Evolutionary conservation across 2,888 invertebrate genomes (phyloP).

Genomic region (Rotaria sp.): DNA sequence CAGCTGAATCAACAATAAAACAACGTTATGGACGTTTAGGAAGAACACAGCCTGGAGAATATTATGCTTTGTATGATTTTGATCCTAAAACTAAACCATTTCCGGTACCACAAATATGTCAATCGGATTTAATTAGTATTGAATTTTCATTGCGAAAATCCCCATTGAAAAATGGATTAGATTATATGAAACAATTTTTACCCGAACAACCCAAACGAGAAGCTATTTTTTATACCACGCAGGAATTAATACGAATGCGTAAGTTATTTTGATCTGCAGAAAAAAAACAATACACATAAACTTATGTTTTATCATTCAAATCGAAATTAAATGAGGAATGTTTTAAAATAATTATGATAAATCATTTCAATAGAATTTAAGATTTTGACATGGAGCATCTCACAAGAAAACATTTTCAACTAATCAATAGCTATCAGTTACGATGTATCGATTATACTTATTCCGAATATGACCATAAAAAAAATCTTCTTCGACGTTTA

Average conservation of each 20-base stretch:
- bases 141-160: conserved; percentile 3
- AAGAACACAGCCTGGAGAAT: neutral
- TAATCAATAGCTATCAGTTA: too few species aligned
- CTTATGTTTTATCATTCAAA: too few species aligned
- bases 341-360: too few species aligned
- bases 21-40: neutral
- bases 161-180: neutral
- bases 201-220: neutral
- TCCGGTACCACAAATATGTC: neutral
- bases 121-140: neutral
- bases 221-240: neutral
- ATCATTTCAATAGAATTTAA: too few species aligned
- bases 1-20: conserved; percentile 19
- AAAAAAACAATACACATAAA: too few species aligned
- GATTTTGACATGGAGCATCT: too few species aligned
- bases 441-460: too few species aligned
- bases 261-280: neutral
- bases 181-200: neutral
- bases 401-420: too few species aligned
- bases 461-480: too few species aligned
- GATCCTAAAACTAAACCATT: neutral
- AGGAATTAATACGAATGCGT: neutral
- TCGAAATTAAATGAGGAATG: too few species aligned
- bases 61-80: neutral
- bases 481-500: too few species aligned